phyloP scores from a whole-genome alignment of 2,113 vertebrate genomes.

The Rallus limicola region DNA sequence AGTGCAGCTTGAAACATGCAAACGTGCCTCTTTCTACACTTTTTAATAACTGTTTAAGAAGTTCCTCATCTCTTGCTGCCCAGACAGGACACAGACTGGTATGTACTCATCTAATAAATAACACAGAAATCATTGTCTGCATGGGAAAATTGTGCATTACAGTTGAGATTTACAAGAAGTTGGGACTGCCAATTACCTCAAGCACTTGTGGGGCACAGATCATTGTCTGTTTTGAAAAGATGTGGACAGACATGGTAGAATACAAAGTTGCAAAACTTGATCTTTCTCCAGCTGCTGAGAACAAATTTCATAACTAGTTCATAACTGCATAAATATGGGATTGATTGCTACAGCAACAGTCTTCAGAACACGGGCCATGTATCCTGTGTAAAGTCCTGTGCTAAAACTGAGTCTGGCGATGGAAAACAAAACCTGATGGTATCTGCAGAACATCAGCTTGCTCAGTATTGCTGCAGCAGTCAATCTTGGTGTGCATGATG shows the following conservation, averaged over 20 bases:
- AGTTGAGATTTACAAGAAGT: background rate
- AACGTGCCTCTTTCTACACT: background rate
- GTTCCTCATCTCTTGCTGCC: background rate
- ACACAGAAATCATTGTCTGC: background rate
- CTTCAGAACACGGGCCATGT: background rate
- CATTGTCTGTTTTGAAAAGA: background rate
- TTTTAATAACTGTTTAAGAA: background rate
- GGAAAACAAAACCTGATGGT: background rate
- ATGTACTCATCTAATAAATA: background rate
- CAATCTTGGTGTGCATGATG: background rate
- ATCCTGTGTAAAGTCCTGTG: background rate
- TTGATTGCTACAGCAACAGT: background rate
- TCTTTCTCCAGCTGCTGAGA: background rate
- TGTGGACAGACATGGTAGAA: background rate
- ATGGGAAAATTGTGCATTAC: background rate
- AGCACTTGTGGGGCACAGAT: background rate
- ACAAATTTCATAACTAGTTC: background rate
- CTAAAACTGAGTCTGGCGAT: background rate
- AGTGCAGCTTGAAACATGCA: background rate
- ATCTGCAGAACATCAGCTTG: background rate
- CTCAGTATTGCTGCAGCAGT: background rate
- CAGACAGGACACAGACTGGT: background rate
- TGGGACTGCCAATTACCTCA: background rate
- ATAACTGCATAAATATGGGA: background rate
- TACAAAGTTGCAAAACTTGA: background rate